Evolutionary conservation across 2,888 invertebrate species (phyloP).

Genomic region (Drosophila anomalipes): DNA sequence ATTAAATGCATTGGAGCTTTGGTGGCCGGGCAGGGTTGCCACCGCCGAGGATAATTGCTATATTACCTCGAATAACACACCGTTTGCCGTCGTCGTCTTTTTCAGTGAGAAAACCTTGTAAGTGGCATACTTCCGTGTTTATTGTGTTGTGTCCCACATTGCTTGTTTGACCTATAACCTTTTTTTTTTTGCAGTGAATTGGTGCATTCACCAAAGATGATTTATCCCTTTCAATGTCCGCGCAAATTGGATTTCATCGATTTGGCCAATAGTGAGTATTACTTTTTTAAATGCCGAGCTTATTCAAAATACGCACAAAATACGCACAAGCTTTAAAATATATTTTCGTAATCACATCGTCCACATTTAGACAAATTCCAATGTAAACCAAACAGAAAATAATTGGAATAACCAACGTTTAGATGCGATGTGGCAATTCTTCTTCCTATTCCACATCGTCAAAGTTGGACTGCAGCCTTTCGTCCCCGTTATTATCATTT

Average conservation of each 20-base stretch:
- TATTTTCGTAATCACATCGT: background rate
- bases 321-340: background rate
- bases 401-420: background rate
- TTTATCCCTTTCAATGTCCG: slow-evolving; percentile 91
- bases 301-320: background rate
- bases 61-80: slow-evolving; percentile 88
- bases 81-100: slow-evolving; percentile 93
- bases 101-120: slow-evolving; percentile 90
- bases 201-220: slow-evolving; percentile 89
- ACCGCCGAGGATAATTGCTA: slow-evolving; percentile 88
- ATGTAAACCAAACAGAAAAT: background rate
- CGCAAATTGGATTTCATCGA: slow-evolving; percentile 93
- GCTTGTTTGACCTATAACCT: background rate
- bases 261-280: slow-evolving; percentile 90
- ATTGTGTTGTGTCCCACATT: background rate
- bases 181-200: slow-evolving; percentile 88
- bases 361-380: background rate
- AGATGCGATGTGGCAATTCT: background rate
- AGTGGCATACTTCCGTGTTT: no score
- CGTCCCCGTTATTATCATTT: background rate
- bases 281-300: background rate
- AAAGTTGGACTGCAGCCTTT: background rate
- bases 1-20: slow-evolving; percentile 88
- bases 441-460: slow-evolving; percentile 2
- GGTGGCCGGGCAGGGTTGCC: slow-evolving; percentile 95